Evolutionary conservation across 1,140 invertebrate genomes (phyloP), one percentile per base, ranked within the genome.

Genomic region (Bacillus rossius): DNA sequence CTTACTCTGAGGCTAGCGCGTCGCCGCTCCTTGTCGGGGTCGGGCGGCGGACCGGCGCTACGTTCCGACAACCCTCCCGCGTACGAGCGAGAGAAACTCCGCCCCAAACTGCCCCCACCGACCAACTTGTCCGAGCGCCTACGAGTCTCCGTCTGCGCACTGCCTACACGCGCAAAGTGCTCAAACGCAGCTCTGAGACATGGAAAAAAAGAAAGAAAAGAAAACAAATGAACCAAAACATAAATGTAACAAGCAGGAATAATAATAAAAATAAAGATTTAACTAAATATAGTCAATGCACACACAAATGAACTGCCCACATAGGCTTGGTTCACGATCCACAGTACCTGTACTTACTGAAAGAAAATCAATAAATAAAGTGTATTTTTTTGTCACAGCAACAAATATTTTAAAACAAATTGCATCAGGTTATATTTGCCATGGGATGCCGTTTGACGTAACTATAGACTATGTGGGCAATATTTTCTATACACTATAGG

Each of bases 161-260:
- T 75, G 64, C 76, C 76, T 65, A 79, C 75, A 61, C 79, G 75
- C 52, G 80, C 77, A 72, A 79, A 79, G 71, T 82, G 80, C 70
- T 81, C 79, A 72, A 81, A 77, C 77, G 81, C 80, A 75, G 78
- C 80, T 81, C 83, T 85, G 78, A 68, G 71, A 70, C 66, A 73
- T 70, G 72, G 64, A 71, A 61, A 68, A 65, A 74, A 68, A 70
- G 71, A 68, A 57, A 65, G 52, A 66, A 68, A 65, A 67, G 63
- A 55, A 40, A 60, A 55, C 41, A 47, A 17, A 57, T 25, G 17
- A 53, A 52, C 22, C 29, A 26, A 20, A 19, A 47, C 37, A 20
- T 41, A 23, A 49, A 47, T 14, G 42, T 29, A 13, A 43, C 17
- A 43, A 20, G 17, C 37, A 41, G 23, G 17, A 40, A 55, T 43